Evolutionary conservation across 2,113 vertebrate species (phyloP).

Genomic region (Coryphaenoides rupestris): DNA sequence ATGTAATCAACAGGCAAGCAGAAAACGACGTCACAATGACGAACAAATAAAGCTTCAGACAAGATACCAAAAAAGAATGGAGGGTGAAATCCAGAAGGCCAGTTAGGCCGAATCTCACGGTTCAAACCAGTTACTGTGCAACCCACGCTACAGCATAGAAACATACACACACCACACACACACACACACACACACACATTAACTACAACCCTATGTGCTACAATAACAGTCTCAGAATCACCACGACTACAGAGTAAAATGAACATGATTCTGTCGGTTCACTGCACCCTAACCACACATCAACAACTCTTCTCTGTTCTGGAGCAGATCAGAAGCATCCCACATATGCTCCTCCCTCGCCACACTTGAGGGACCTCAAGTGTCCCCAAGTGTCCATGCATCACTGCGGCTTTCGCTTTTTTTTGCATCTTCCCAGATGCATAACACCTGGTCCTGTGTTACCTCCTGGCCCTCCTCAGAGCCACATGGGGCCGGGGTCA

Average conservation of each 20-base stretch:
- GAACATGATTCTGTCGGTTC: neutral
- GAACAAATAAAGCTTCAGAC: neutral
- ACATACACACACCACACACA: too few relatives aligned
- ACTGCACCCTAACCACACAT: slow-evolving; percentile 10
- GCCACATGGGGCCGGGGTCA: slow-evolving; percentile 30
- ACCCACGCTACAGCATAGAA: neutral
- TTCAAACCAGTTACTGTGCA: slow-evolving; percentile 14
- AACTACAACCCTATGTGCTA: too few relatives aligned
- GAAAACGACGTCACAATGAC: slow-evolving; percentile 34
- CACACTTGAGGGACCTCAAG: slow-evolving; percentile 36
- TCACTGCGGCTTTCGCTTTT: slow-evolving; percentile 59
- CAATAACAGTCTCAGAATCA: too few relatives aligned
- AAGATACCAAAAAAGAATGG: neutral
- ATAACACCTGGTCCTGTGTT: slow-evolving; percentile 60
- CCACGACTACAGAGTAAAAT: neutral
- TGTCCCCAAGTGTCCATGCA: slow-evolving; percentile 50
- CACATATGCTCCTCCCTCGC: slow-evolving; percentile 27
- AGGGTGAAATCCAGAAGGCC: too few relatives aligned
- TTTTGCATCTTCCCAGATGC: slow-evolving; percentile 52
- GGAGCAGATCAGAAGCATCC: slow-evolving; percentile 56
- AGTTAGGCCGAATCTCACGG: too few relatives aligned
- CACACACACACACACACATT: too few relatives aligned
- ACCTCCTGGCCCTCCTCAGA: slow-evolving; percentile 71
- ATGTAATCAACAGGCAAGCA: slow-evolving; percentile 9
- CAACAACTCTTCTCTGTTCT: slow-evolving; percentile 2